These are phyloP conservation scores for Mobula birostris DNA, from an alignment of 2,113 vertebrate genomes.

Conservation along the genomic window DNA sequence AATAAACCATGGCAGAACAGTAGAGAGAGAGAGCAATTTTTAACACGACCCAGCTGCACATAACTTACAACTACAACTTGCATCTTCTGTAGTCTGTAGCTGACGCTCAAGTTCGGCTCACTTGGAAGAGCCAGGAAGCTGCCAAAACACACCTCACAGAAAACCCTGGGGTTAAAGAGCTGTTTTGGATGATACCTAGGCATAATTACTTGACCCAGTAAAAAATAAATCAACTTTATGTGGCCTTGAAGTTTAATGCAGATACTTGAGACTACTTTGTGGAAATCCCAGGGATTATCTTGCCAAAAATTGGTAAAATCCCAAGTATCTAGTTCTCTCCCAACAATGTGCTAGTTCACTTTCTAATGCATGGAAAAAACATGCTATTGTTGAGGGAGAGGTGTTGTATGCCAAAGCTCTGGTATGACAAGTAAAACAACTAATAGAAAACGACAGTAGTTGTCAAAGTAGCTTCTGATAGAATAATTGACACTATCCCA, in stretches of 20 bases:
- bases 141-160: too few species aligned
- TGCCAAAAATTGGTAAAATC: neutral
- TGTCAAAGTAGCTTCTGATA: neutral
- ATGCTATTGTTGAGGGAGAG: neutral
- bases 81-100: neutral
- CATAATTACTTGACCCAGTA: too few species aligned
- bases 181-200: neutral
- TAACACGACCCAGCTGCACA: neutral
- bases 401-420: neutral
- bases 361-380: neutral
- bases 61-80: neutral
- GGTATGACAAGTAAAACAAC: neutral
- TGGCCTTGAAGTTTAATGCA: neutral
- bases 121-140: too few species aligned
- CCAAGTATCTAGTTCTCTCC: neutral
- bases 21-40: neutral
- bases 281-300: conserved; percentile 22
- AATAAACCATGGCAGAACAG: neutral
- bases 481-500: too few species aligned
- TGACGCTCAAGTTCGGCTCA: too few species aligned
- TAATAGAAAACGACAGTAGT: neutral
- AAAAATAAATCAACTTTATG: neutral
- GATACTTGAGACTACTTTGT: neutral
- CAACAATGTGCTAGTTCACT: neutral
- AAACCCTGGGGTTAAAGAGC: neutral